Base-by-base conservation (phyloP, 2,113 vertebrate species). In the Aepyceros melampus region DNA sequence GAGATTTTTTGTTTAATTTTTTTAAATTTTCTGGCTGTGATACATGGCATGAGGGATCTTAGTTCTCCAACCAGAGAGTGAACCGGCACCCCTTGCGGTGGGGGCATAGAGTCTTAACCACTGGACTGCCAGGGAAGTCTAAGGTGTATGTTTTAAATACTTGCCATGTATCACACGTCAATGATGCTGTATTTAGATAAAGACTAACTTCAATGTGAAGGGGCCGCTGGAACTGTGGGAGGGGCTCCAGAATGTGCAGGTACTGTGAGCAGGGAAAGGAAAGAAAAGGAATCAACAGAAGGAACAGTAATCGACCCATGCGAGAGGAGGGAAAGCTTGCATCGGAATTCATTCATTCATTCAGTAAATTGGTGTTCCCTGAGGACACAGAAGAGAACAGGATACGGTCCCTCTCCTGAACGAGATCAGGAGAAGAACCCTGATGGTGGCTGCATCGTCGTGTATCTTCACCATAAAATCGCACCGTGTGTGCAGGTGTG, bases 391-490 rank as follows among this genome's bases (percentile, higher is more conserved):
- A 15, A 56, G 33, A 62, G 91, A 40, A 74, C 67, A 74, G n/a
- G 60, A 83, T 16, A 87, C 0, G 83, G 47, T 36, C 36, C 53
- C 84, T 81, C 64, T 76, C 85, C 91, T 33, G 19, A 89, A 62
- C 49, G n/a, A 92, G 93, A 43, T 10, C 10, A 74, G 31, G 51
- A 9, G 19, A 2, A 79, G 58, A 71, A 12, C 88, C 31, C 29
- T 56, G 31, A 60, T 25, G 74, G 49, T 36, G 85, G 27, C 17
- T 5, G 19, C 17, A 40, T 14, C 3, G 5, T 11, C 76, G 93
- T 62, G 6, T 0, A 36, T 53, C 89, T 40, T 3, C 47, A 82
- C 29, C 81, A 17, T 2, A 21, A 33, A 23, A 9, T 2, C 0
- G 0, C 36, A 55, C 33, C 71, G 29, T 43, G n/a, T 21, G 2